Base-by-base conservation (phyloP, 2,888 invertebrate species). In the Drosophila mulleri region DNA sequence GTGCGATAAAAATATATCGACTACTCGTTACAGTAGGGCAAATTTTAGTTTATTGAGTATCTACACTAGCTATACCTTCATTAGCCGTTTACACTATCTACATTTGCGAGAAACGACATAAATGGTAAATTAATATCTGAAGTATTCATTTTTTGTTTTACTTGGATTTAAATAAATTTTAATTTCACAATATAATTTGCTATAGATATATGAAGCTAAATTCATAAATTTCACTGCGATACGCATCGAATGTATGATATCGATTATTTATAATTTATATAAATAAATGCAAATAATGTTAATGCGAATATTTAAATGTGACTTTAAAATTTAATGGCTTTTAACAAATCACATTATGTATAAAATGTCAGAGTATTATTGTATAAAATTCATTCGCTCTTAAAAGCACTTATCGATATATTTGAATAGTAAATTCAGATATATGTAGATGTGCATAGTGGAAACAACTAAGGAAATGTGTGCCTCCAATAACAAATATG, bases 1-100 rank as follows among this genome's bases (percentile, higher is more conserved):
- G 75, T 66, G 70, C 67, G 74, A 80, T 86, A 50, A 60, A 74
- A 29, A 70, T 39, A 41, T 77, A 77, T 81, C 81, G 80, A 82
- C 41, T 71, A 69, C 39, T 72, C 72, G 80, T 76, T 80, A 59
- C 14, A 14, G 37, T 20, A 18, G 18, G 47, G 4, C 32, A 20
- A 6, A 18, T 7, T 23, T 16, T 2, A 2, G n/a, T 18, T 39
- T 18, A 2, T n/a, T 3, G n/a, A 14, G 26, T 41, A 26, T 29
- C 14, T 26, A 56, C 54, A 42, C 54, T 41, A 37, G 16, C 12
- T 32, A n/a, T 50, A n/a, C 14, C 14, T 14, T 7, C 11, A 9
- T 6, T 2, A 50, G 12, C 0, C 18, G 18, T 50, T 50, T 3
- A n/a, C 48, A 50, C 48, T 50, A 32, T 18, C n/a, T 12, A 50